Conservation (phyloP, 2,888 invertebrate genomes). For the Leptura quadrifasciata region DNA sequence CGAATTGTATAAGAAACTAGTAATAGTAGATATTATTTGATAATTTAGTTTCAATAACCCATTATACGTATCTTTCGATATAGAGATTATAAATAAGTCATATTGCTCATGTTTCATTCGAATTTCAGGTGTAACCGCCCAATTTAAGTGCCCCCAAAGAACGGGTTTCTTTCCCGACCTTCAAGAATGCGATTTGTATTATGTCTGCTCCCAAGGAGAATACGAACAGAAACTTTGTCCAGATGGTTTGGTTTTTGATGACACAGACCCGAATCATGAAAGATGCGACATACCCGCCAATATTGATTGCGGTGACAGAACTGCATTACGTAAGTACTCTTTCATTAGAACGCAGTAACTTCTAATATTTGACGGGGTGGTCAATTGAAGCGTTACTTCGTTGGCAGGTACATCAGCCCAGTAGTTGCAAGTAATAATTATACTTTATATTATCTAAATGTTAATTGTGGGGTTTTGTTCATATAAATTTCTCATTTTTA, state of each 20-base stretch:
- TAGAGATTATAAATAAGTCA: neutral
- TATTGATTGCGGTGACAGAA: conserved; percentile 85
- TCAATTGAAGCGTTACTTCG: neutral
- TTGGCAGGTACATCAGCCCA: too few species aligned
- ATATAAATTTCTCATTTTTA: too few species aligned
- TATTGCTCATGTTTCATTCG: neutral
- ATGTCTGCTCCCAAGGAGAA: conserved; percentile 81
- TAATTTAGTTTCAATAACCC: too few species aligned
- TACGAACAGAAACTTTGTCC: conserved; percentile 83
- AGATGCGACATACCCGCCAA: conserved; percentile 86
- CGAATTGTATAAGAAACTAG: too few species aligned
- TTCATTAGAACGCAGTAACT: neutral
- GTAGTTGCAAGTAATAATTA: too few species aligned
- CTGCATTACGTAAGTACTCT: conserved; percentile 82
- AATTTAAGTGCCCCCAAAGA: conserved; percentile 82
- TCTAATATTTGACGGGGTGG: neutral
- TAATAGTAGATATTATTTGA: too few species aligned
- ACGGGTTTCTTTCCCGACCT: conserved; percentile 85
- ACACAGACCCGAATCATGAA: conserved; percentile 83
- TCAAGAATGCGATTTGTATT: conserved; percentile 87
- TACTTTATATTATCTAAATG: too few species aligned
- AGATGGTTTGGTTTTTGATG: conserved; percentile 86
- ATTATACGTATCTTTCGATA: too few species aligned
- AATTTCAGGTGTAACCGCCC: conserved; percentile 62
- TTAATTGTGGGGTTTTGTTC: too few species aligned